A percentile compares a stretch with the other conserved stretches of the same genome.
Conservation (phyloP, 2,888 invertebrate species). For the Ditylenchus weischeri region DNA sequence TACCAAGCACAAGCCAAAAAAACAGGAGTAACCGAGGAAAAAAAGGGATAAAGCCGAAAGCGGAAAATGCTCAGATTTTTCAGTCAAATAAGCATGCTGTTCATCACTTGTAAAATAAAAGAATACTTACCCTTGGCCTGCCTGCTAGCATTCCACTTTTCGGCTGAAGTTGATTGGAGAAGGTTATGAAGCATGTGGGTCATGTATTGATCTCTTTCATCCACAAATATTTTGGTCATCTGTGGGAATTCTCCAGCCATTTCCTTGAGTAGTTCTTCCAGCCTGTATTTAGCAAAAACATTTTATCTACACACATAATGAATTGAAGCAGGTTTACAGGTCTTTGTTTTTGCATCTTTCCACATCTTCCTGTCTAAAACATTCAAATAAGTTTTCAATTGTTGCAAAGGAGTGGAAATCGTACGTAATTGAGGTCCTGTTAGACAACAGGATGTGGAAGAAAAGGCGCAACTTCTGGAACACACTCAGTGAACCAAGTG, state of each 20-base stretch:
- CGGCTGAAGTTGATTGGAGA: constrained; percentile 15
- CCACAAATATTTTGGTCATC: constrained; percentile 81
- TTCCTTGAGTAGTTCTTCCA: constrained; percentile 85
- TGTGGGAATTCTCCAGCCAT: constrained; percentile 91
- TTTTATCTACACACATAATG: too few species aligned
- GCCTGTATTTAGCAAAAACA: too few species aligned
- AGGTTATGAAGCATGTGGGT: constrained; percentile 23
- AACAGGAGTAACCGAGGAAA: too few species aligned
- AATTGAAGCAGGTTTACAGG: constrained; percentile 22
- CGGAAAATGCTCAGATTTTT: too few species aligned
- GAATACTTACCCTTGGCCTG: constrained; percentile 18
- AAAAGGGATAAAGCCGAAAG: too few species aligned
- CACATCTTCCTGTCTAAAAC: constrained; percentile 41
- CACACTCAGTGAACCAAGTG: constrained; percentile 78
- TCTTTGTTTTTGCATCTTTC: constrained; percentile 46
- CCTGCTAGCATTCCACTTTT: constrained; percentile 21
- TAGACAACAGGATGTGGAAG: constrained; percentile 70
- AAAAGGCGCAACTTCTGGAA: constrained; percentile 79
- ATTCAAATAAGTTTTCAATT: background rate
- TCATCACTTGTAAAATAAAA: too few species aligned
- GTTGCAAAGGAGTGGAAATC: constrained; percentile 7
- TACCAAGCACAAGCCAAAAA: too few species aligned
- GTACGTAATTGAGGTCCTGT: constrained; percentile 36
- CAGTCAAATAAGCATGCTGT: too few species aligned
- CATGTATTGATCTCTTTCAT: constrained; percentile 76